These are phyloP conservation scores for Seriola dumerili DNA, from an alignment of 2,113 vertebrate species.

Conservation along the genomic window DNA sequence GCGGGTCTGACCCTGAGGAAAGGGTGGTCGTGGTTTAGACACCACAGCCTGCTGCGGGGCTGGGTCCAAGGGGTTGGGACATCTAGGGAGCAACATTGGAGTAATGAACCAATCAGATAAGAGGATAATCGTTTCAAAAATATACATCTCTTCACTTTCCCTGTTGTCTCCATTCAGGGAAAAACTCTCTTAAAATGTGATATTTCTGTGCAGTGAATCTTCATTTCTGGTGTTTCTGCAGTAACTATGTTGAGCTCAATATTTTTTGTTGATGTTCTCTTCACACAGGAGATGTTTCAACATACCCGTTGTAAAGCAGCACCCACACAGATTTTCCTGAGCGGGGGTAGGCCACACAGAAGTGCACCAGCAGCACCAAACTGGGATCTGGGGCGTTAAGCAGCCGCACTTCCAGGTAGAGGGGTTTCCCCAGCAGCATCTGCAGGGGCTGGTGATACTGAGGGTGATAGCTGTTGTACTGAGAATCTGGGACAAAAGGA, in stretches of 20 bases:
- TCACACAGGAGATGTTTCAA: slow-evolving; percentile 7
- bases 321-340: slow-evolving; percentile 84
- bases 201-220: background rate
- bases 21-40: slow-evolving; percentile 29
- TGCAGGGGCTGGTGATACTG: slow-evolving; percentile 85
- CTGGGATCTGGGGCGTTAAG: slow-evolving; percentile 80
- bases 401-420: slow-evolving; percentile 84
- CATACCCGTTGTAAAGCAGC: slow-evolving; percentile 85
- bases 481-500: slow-evolving; percentile 63
- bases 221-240: background rate
- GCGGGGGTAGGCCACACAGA: slow-evolving; percentile 85
- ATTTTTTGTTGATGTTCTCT: background rate
- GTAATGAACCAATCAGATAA: background rate
- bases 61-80: slow-evolving; percentile 83
- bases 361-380: slow-evolving; percentile 84
- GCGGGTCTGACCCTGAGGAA: slow-evolving; percentile 71
- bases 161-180: background rate
- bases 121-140: background rate
- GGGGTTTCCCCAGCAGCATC: slow-evolving; percentile 81
- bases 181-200: background rate
- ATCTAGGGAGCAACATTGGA: slow-evolving; percentile 60
- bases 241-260: background rate
- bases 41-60: slow-evolving; percentile 46
- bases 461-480: slow-evolving; percentile 81
- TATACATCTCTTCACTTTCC: background rate